Evolutionary conservation across 2,797 vertebrate genomes (phyloP).

Genomic region (Sebastes aleutianus): DNA sequence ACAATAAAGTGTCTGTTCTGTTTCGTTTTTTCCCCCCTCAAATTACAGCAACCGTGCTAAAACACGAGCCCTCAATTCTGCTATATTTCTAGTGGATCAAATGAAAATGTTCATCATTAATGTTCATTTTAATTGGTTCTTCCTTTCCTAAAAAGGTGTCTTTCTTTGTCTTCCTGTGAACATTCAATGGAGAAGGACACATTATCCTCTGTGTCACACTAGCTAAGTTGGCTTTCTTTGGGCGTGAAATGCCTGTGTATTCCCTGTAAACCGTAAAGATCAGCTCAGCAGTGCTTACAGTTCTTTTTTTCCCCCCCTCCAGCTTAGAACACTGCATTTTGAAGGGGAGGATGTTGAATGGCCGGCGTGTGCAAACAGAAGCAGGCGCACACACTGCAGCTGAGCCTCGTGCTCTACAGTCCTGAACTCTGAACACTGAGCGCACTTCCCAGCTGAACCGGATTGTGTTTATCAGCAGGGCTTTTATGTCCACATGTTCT

Average conservation of each 20-base stretch:
- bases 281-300: constrained; percentile 71
- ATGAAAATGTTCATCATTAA: constrained; percentile 11
- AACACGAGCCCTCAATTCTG: not conserved
- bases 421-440: constrained; percentile 72
- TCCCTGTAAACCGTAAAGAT: constrained; percentile 72
- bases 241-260: constrained; percentile 61
- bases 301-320: constrained; percentile 37
- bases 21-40: not conserved
- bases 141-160: constrained; percentile 2
- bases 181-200: constrained; percentile 29
- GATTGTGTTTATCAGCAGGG: constrained; percentile 76
- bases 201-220: constrained; percentile 67
- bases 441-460: constrained; percentile 72
- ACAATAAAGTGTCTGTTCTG: constrained; percentile 22
- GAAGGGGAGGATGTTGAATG: constrained; percentile 70
- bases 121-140: constrained; percentile 20
- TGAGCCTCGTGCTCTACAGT: constrained; percentile 62
- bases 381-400: constrained; percentile 66
- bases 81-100: constrained; percentile 12
- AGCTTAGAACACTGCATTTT: constrained; percentile 68
- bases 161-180: constrained; percentile 26
- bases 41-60: not conserved
- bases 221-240: constrained; percentile 70
- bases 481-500: constrained; percentile 79
- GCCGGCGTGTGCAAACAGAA: constrained; percentile 73